Percentiles rank a stretch among this genome's conserved stretches.
phyloP scores from a whole-genome alignment of 2,888 invertebrate species.

The Zygaena filipendulae region DNA sequence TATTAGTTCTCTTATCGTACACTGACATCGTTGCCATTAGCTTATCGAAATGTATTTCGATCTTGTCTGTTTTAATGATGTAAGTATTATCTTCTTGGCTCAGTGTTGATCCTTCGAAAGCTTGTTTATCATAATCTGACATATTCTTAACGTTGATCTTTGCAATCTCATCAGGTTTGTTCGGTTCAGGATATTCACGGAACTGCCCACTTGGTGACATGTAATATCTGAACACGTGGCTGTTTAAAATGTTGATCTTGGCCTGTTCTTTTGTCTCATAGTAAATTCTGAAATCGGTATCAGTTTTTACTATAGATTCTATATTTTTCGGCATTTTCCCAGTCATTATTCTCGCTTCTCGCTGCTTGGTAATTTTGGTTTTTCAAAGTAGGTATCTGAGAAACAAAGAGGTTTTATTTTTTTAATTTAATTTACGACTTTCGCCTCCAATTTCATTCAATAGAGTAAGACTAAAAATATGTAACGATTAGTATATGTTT shows the following conservation, averaged over 20 bases:
- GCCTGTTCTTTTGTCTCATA: conserved; percentile 39
- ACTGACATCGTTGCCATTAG: conserved; percentile 35
- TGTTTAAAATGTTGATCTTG: conserved; percentile 39
- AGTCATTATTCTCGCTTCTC: conserved; percentile 7
- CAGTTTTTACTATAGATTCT: conserved; percentile 28
- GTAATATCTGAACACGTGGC: conserved; percentile 48
- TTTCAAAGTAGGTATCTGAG: conserved; percentile 14
- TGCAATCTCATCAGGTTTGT: conserved; percentile 35
- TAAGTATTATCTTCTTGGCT: conserved; percentile 24
- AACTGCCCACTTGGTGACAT: conserved; percentile 45
- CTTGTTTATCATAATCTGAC: conserved; percentile 32
- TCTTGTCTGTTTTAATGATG: conserved; percentile 34
- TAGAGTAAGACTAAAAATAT: too few relatives aligned
- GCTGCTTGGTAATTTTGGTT: conserved; percentile 8
- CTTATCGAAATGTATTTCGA: conserved; percentile 41
- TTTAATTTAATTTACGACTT: background rate
- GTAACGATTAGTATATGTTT: too few relatives aligned
- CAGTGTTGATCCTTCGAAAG: conserved; percentile 34
- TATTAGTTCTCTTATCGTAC: conserved; percentile 33
- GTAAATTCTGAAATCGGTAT: conserved; percentile 29
- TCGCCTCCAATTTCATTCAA: too few relatives aligned
- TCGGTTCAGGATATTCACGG: conserved; percentile 41
- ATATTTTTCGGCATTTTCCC: conserved; percentile 26
- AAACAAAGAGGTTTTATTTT: conserved; percentile 21
- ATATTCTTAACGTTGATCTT: conserved; percentile 39